Percentiles rank a stretch among this genome's conserved stretches.
These are phyloP conservation scores for Enteromius viviparus DNA, from an alignment of 2,797 vertebrate genomes.

Conservation along the genomic window DNA sequence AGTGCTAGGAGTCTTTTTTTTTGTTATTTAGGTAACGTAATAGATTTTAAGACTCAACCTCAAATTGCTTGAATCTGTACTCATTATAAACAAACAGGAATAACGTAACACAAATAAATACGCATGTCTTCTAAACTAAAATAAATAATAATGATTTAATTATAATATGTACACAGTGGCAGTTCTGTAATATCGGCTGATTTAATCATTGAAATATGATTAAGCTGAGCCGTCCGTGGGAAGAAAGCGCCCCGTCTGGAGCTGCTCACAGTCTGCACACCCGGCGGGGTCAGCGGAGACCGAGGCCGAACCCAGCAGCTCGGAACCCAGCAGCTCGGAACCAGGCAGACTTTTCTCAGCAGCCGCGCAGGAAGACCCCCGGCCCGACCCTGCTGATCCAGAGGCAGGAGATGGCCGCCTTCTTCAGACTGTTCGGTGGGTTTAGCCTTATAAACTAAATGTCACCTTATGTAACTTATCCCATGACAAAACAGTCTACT, in stretches of 20 bases:
- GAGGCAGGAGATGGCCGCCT: conserved; percentile 89
- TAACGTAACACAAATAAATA: background rate
- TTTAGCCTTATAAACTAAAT: conserved; percentile 26
- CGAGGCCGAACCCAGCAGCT: conserved; percentile 62
- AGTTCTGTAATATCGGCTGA: background rate
- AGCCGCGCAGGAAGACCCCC: conserved; percentile 64
- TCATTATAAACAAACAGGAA: background rate
- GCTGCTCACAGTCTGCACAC: conserved; percentile 64
- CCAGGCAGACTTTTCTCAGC: conserved; percentile 22
- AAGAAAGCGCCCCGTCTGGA: conserved; percentile 22
- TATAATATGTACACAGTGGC: conserved; percentile 8
- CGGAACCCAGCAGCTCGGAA: conserved; percentile 46
- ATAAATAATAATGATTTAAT: background rate
- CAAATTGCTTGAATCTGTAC: background rate
- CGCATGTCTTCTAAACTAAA: background rate
- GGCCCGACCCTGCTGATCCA: conserved; percentile 82
- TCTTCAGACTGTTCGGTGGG: conserved; percentile 92
- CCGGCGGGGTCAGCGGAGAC: conserved; percentile 74
- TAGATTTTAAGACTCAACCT: background rate
- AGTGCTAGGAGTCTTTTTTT: background rate
- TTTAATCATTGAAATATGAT: conserved; percentile 30
- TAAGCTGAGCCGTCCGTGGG: conserved; percentile 27
- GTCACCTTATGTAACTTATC: background rate
- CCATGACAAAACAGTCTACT: background rate
- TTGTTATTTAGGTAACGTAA: background rate